Evolutionary conservation across 2,113 vertebrate genomes (phyloP).

Genomic region (Prietella phreatophila): DNA sequence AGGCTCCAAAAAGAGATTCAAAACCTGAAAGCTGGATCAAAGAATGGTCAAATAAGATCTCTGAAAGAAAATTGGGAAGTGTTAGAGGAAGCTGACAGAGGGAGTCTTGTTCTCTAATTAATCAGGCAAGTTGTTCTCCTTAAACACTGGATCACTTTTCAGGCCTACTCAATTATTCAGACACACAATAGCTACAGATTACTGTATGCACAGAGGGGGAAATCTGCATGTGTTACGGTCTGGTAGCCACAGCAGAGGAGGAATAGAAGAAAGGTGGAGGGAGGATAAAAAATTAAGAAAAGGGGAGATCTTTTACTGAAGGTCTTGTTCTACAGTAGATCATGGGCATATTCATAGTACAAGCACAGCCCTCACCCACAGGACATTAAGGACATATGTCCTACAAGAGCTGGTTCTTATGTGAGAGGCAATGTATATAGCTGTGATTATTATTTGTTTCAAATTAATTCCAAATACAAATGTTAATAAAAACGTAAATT

Average conservation of each 20-base stretch:
- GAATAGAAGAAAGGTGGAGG: not conserved
- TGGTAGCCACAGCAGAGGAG: constrained; percentile 3
- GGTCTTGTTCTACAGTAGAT: constrained; percentile 1
- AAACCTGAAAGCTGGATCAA: constrained; percentile 5
- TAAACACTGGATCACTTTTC: constrained; percentile 69
- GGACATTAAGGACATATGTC: not conserved
- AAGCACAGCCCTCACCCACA: not conserved
- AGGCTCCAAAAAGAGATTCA: constrained; percentile 11
- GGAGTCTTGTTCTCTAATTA: constrained; percentile 71
- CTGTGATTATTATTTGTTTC: not conserved
- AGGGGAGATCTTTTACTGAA: constrained; percentile 18
- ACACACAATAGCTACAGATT: constrained; percentile 37
- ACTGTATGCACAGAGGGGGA: constrained; percentile 54
- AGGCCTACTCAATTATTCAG: constrained; percentile 72
- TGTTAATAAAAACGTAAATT: not conserved
- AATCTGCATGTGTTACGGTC: constrained; percentile 56
- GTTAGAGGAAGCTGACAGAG: constrained; percentile 40
- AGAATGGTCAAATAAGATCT: not conserved
- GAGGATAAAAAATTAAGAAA: not conserved
- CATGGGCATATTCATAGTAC: constrained; percentile 20
- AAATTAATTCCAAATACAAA: not conserved
- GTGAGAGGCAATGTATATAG: too few species aligned
- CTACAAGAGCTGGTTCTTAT: too few species aligned
- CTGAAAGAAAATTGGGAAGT: not conserved
- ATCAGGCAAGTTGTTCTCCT: constrained; percentile 63